phyloP scores from a whole-genome alignment of 2,113 vertebrate genomes.

The Lampris megalopsis region DNA sequence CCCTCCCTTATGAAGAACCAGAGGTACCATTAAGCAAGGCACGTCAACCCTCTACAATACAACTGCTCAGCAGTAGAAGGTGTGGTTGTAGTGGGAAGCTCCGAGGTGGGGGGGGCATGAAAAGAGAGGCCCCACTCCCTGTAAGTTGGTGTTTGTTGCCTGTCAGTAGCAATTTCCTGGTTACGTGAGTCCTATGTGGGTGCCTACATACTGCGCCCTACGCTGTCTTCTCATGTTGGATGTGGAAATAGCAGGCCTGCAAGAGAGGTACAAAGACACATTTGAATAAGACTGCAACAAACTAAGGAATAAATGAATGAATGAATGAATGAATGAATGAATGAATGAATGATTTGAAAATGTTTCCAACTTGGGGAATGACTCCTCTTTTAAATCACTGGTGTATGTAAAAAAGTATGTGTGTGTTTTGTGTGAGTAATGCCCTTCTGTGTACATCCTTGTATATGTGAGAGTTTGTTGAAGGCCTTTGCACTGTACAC shows the following conservation, averaged over 20 bases:
- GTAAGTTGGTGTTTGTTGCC: too few species aligned
- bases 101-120: too few species aligned
- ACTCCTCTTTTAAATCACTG: too few species aligned
- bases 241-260: slow-evolving; percentile 97
- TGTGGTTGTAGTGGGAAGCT: too few species aligned
- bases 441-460: too few species aligned
- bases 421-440: too few species aligned
- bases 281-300: background rate
- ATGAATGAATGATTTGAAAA: background rate
- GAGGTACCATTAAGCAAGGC: background rate
- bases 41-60: too few species aligned
- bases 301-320: background rate
- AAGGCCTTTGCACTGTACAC: too few species aligned
- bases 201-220: slow-evolving; percentile 62
- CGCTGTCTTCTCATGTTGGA: slow-evolving; percentile 91
- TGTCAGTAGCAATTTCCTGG: background rate
- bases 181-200: background rate
- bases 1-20: background rate
- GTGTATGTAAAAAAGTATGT: too few species aligned
- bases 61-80: too few species aligned
- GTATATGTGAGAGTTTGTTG: too few species aligned
- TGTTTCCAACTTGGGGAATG: background rate
- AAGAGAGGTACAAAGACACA: slow-evolving; percentile 45
- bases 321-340: background rate
- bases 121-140: too few species aligned